Conservation (phyloP, 2,888 invertebrate species). For the Chrysotoxum bicinctum region DNA sequence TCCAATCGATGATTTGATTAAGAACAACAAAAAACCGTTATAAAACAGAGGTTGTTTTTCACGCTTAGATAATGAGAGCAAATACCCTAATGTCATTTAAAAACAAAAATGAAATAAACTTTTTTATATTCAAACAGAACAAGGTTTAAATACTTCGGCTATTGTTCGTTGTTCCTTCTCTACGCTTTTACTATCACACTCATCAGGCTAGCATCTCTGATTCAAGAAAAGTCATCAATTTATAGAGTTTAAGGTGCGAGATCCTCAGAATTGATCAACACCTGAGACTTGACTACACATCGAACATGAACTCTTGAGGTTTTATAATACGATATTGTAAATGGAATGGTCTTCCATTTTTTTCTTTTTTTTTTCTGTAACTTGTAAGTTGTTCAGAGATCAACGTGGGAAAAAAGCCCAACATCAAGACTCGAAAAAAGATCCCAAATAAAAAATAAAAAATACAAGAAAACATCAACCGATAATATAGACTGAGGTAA, state of each 20-base stretch:
- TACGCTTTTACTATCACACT: slow-evolving; percentile 36
- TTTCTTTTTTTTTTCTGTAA: neutral
- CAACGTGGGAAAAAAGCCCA: slow-evolving; percentile 64
- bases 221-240: slow-evolving; percentile 16
- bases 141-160: neutral
- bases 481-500: slow-evolving; percentile 34
- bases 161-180: neutral
- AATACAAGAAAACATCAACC: slow-evolving; percentile 31
- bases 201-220: slow-evolving; percentile 19
- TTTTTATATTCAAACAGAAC: neutral
- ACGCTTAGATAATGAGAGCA: slow-evolving; percentile 13
- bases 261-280: slow-evolving; percentile 61
- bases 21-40: neutral
- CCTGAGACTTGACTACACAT: slow-evolving; percentile 36
- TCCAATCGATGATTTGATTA: slow-evolving; percentile 1
- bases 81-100: neutral
- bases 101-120: neutral
- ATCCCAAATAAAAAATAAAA: slow-evolving; percentile 22
- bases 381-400: slow-evolving; percentile 25
- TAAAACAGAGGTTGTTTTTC: neutral
- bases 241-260: slow-evolving; percentile 49
- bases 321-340: slow-evolving; percentile 24
- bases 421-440: neutral
- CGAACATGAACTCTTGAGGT: slow-evolving; percentile 24
- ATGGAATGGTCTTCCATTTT: slow-evolving; percentile 35